Conservation (phyloP, 2,797 vertebrate genomes). For the Paguma larvata region DNA sequence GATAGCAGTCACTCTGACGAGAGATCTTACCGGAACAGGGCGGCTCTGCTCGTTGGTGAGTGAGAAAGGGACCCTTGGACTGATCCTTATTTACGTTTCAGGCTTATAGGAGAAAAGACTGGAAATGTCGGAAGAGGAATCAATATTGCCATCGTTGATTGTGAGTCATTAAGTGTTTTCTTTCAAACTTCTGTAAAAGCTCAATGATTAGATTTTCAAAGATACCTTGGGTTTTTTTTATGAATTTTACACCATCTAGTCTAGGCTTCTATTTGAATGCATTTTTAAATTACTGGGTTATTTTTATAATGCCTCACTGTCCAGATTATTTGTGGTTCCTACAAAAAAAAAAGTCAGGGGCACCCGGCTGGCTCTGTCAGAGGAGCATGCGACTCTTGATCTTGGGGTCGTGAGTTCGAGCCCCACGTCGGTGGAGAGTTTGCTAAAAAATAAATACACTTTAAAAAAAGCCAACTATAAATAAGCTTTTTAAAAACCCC, state of each 20-base stretch:
- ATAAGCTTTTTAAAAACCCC: not conserved
- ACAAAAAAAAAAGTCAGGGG: not conserved
- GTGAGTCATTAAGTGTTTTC: slow-evolving; percentile 82
- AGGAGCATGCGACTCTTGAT: not conserved
- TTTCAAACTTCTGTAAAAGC: not conserved
- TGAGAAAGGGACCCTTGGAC: not conserved
- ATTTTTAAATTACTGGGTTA: not conserved
- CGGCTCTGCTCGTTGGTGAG: not conserved
- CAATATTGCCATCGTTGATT: slow-evolving; percentile 88
- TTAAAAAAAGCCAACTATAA: not conserved
- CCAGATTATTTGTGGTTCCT: not conserved
- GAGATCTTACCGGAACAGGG: rapidly evolving
- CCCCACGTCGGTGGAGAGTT: not conserved
- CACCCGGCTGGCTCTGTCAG: not conserved
- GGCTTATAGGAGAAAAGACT: slow-evolving; percentile 84
- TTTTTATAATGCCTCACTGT: not conserved
- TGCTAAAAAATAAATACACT: not conserved
- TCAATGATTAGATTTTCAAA: not conserved
- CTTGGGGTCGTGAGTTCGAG: not conserved
- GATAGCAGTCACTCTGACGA: not conserved
- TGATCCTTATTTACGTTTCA: slow-evolving; percentile 81
- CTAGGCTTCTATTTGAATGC: not conserved
- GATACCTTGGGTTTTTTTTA: not conserved
- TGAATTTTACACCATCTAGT: not conserved
- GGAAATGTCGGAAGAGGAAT: slow-evolving; percentile 86